Percentiles rank a stretch among this genome's conserved stretches.
Conservation (phyloP, 2,797 vertebrate species). For the Rousettus madagascariensis region DNA sequence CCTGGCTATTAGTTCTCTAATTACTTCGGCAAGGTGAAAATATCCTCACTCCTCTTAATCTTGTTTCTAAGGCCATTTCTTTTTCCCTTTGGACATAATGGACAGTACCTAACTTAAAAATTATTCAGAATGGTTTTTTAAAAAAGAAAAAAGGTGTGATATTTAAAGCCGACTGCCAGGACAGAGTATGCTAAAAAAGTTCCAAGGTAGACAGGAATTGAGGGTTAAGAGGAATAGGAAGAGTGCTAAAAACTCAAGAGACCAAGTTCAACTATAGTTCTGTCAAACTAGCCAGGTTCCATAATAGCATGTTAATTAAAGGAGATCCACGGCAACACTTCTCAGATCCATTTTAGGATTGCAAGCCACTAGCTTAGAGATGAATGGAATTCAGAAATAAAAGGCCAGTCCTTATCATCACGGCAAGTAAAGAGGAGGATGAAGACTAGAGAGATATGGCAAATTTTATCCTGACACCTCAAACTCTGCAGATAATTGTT, state of each 20-base stretch:
- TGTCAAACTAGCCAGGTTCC: background rate
- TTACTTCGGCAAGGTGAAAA: background rate
- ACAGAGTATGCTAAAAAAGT: background rate
- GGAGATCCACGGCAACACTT: background rate
- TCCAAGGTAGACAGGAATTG: background rate
- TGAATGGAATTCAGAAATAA: background rate
- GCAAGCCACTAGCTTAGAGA: background rate
- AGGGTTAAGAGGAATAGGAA: background rate
- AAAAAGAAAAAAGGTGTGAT: background rate
- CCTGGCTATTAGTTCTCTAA: slow-evolving; percentile 43
- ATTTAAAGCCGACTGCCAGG: slow-evolving; percentile 2
- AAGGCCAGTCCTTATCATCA: background rate
- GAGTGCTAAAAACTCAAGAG: background rate
- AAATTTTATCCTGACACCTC: slow-evolving; percentile 1
- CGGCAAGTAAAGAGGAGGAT: background rate
- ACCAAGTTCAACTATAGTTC: background rate
- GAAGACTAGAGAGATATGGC: background rate
- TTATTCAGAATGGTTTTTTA: slow-evolving; percentile 16
- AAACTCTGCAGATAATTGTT: background rate
- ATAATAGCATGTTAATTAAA: background rate
- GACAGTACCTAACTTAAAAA: slow-evolving; percentile 33
- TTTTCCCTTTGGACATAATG: background rate
- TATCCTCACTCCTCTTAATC: background rate
- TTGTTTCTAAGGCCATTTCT: background rate
- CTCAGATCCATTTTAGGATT: background rate